Percentiles rank a stretch among this genome's conserved stretches.
These are phyloP conservation scores for Erythrolamprus reginae DNA, from an alignment of 2,113 vertebrate genomes.

Conservation along the genomic window DNA sequence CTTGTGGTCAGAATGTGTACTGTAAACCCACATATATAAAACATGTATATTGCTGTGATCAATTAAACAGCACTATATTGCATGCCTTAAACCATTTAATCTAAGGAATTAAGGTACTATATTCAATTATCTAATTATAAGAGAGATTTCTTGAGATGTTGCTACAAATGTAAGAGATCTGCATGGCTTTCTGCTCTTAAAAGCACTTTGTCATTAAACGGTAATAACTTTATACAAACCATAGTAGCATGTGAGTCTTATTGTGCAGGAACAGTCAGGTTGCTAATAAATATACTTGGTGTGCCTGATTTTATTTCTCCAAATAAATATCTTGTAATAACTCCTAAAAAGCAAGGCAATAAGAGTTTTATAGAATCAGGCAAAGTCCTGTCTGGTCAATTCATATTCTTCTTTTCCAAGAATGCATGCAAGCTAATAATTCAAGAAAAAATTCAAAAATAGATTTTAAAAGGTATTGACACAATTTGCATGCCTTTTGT, in stretches of 20 bases:
- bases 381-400: neutral
- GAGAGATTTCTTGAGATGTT: neutral
- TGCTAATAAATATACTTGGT: conserved; percentile 7
- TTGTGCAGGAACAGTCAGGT: neutral
- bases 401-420: neutral
- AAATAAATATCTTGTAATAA: neutral
- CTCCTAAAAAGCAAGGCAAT: neutral
- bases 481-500: neutral
- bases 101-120: conserved; percentile 10
- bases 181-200: neutral
- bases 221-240: neutral
- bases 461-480: neutral
- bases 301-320: neutral
- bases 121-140: conserved; percentile 27
- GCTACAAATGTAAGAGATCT: neutral
- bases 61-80: conserved; percentile 58
- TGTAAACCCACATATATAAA: conserved; percentile 65
- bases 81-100: conserved; percentile 33
- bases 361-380: neutral
- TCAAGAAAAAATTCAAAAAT: neutral
- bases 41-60: conserved; percentile 61
- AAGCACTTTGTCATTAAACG: neutral
- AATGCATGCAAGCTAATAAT: neutral
- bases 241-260: neutral
- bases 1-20: conserved; percentile 56